Base-by-base conservation (phyloP, 1,140 invertebrate genomes). In the Drosophila kanapiae region DNA sequence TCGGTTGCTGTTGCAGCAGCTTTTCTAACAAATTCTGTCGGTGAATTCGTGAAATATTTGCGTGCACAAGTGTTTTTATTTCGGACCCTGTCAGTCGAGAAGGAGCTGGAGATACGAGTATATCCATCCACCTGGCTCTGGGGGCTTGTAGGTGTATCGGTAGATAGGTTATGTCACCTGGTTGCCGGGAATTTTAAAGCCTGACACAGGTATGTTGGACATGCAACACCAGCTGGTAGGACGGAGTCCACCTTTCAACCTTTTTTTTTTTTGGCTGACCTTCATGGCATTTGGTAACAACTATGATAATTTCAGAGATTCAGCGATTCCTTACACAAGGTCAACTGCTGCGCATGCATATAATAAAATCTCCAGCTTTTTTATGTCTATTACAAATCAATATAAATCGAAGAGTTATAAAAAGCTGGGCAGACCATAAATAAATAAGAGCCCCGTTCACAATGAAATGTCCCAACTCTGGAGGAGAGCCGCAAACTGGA, bases 321-420 rank as follows among this genome's bases (percentile, higher is more conserved):
- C 69, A 64, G 18, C 54, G 35, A 63, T 68, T 57, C 60, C 76
- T 77, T 78, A 74, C 85, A 84, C 84, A 87, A 87, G 84, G 84
- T 90, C 84, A 90, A 80, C 72, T 62, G 78, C 81, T n/a, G 53
- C 38, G 31, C 49, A 74, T 82, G 23, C 37, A 49, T 63, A 75
- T 51, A 72, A 64, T 56, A 56, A 84, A 80, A 61, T 56, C 68
- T 49, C 10, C 72, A 63, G 61, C 77, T 62, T 75, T 72, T 65
- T 86, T 80, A 86, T 83, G 71, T 65, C 71, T 71, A 77, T 80
- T 88, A 78, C 80, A 84, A 87, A 87, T 87, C 84, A 87, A 87
- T 87, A 88, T 84, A 87, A 87, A 90, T 87, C 85, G 84, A 90
- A 87, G 80, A 90, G 84, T 87, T 88, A 76, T 87, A 87, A 87